These are phyloP conservation scores for Rhabdophis nuchalis DNA, from an alignment of 2,797 vertebrate species.

Conservation along the genomic window DNA sequence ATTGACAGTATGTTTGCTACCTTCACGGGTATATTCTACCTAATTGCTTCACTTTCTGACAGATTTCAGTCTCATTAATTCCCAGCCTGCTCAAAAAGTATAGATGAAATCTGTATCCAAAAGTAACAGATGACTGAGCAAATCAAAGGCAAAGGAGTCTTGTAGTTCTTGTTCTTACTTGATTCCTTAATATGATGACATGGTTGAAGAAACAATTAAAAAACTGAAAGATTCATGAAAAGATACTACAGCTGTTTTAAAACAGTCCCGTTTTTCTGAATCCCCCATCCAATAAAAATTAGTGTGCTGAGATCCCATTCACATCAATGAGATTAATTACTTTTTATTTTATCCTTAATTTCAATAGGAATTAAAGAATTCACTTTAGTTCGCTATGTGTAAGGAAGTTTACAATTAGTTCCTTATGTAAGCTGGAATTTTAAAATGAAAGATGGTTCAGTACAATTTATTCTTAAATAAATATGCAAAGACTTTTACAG, in stretches of 20 bases:
- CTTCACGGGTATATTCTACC: neutral
- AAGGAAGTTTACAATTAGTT: neutral
- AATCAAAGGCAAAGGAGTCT: neutral
- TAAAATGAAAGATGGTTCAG: neutral
- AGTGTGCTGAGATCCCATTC: neutral
- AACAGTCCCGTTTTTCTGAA: neutral
- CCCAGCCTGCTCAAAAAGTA: neutral
- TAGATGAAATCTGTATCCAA: conserved; percentile 13
- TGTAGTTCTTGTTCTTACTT: fast-evolving
- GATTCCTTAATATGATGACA: neutral
- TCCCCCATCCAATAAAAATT: neutral
- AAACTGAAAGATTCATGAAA: neutral
- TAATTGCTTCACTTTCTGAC: neutral
- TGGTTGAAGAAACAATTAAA: neutral
- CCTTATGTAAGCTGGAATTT: neutral
- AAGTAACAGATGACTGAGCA: neutral
- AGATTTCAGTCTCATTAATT: neutral
- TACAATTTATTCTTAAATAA: neutral
- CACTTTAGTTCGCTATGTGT: neutral
- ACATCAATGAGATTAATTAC: neutral
- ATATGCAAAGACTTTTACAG: neutral
- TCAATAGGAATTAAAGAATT: neutral
- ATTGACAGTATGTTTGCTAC: neutral
- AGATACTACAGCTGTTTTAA: neutral
- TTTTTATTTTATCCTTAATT: neutral